phyloP scores from a whole-genome alignment of 1,140 invertebrate species.

The Bombus turneri region DNA sequence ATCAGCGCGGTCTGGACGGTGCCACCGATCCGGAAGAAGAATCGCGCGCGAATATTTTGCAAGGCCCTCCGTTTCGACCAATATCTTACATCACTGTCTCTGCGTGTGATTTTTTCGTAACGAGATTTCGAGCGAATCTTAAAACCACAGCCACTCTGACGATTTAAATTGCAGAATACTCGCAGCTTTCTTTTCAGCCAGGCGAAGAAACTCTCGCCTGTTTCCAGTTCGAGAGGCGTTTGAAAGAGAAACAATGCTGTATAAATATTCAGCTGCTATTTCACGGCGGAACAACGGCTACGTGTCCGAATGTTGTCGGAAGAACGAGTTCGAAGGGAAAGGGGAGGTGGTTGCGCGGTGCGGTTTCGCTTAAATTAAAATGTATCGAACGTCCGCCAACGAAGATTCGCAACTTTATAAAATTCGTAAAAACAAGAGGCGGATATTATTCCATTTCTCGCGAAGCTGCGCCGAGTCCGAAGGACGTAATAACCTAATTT shows the following conservation, averaged over 20 bases:
- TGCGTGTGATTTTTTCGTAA: neutral
- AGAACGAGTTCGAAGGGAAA: neutral
- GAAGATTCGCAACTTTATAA: too few relatives aligned
- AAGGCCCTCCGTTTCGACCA: fast-evolving
- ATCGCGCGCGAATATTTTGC: neutral
- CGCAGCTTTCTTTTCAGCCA: neutral
- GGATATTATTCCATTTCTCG: neutral
- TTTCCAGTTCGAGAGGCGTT: neutral
- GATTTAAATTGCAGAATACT: constrained; percentile 3
- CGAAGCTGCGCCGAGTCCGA: neutral
- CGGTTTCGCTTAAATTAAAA: neutral
- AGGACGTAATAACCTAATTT: constrained; percentile 15
- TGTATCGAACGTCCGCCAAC: neutral
- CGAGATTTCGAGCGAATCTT: neutral
- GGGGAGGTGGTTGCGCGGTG: neutral
- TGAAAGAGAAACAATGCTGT: neutral
- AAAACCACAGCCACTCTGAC: neutral
- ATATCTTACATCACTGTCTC: too few relatives aligned
- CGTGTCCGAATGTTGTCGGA: neutral
- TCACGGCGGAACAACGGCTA: neutral
- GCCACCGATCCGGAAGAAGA: neutral
- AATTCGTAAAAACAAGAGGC: too few relatives aligned
- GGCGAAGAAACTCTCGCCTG: neutral
- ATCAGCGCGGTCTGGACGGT: neutral
- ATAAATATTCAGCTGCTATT: constrained; percentile 5